A percentile compares a stretch with the other conserved stretches of the same genome.
Evolutionary conservation across 2,113 vertebrate genomes (phyloP).

Genomic region (Aleadryas rufinucha): DNA sequence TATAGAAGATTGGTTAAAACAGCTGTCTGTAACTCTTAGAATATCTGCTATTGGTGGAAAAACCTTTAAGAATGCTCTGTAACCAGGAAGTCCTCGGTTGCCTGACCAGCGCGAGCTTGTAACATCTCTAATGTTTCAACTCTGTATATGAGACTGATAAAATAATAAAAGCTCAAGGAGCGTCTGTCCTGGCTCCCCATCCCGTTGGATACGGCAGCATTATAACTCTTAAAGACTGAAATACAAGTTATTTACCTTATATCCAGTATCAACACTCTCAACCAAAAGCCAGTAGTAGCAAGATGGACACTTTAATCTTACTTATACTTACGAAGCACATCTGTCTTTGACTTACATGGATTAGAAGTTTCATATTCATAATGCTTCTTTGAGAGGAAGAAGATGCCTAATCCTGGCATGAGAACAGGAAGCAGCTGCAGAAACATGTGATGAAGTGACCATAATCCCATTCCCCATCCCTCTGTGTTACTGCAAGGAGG

Average conservation of each 20-base stretch:
- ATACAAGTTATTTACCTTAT: background rate
- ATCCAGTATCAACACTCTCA: background rate
- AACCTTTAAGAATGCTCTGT: too few species aligned
- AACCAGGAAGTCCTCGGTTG: too few species aligned
- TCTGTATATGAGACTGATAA: too few species aligned
- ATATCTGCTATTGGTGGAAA: too few species aligned
- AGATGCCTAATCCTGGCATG: background rate
- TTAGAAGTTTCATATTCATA: background rate
- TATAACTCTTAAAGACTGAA: background rate
- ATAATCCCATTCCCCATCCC: background rate
- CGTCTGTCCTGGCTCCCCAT: too few species aligned
- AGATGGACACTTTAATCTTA: background rate
- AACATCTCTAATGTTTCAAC: too few species aligned
- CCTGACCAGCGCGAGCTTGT: too few species aligned
- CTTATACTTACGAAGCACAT: background rate
- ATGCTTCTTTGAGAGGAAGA: background rate
- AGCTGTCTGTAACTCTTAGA: too few species aligned
- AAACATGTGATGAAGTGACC: background rate
- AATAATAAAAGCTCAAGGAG: too few species aligned
- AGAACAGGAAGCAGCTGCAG: background rate
- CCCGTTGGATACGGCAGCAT: too few species aligned
- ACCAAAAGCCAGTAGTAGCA: background rate
- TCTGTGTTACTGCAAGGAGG: background rate
- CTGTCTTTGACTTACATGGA: background rate
- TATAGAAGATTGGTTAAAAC: too few species aligned